Evolutionary conservation across 2,797 vertebrate genomes (phyloP).

Genomic region (Clarias fuscus): DNA sequence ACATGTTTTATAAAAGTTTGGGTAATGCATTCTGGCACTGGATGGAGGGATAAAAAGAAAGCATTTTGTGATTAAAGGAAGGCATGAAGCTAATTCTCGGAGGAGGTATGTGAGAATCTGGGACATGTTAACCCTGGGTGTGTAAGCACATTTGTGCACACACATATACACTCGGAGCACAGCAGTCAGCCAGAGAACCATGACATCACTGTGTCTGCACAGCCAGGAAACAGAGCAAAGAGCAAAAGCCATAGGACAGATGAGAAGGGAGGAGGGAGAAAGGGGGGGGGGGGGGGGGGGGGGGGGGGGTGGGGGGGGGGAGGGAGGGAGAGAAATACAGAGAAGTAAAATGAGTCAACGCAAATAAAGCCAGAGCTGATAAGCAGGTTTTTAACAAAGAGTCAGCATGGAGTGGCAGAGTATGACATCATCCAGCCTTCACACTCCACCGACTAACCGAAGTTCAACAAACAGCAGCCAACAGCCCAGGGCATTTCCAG

Average conservation of each 20-base stretch:
- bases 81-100: slow-evolving; percentile 69
- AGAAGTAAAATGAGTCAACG: slow-evolving; percentile 54
- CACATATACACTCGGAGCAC: slow-evolving; percentile 48
- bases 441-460: slow-evolving; percentile 34
- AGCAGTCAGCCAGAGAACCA: slow-evolving; percentile 63
- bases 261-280: slow-evolving; percentile 7
- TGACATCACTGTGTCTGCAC: slow-evolving; percentile 72
- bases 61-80: slow-evolving; percentile 66
- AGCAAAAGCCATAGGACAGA: slow-evolving; percentile 45
- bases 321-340: slow-evolving; percentile 31
- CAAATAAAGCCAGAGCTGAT: slow-evolving; percentile 54
- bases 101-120: slow-evolving; percentile 70
- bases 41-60: slow-evolving; percentile 35
- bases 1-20: slow-evolving; percentile 61
- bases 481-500: slow-evolving; percentile 32
- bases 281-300: not conserved
- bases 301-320: not conserved
- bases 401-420: slow-evolving; percentile 22
- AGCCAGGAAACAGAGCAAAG: slow-evolving; percentile 60
- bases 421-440: slow-evolving; percentile 50
- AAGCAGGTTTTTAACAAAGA: slow-evolving; percentile 55
- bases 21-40: slow-evolving; percentile 60
- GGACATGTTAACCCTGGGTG: slow-evolving; percentile 56
- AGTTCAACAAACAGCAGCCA: slow-evolving; percentile 38
- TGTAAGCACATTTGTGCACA: slow-evolving; percentile 33